Conservation (phyloP, 2,888 invertebrate genomes). For the Synergus laeviventris region DNA sequence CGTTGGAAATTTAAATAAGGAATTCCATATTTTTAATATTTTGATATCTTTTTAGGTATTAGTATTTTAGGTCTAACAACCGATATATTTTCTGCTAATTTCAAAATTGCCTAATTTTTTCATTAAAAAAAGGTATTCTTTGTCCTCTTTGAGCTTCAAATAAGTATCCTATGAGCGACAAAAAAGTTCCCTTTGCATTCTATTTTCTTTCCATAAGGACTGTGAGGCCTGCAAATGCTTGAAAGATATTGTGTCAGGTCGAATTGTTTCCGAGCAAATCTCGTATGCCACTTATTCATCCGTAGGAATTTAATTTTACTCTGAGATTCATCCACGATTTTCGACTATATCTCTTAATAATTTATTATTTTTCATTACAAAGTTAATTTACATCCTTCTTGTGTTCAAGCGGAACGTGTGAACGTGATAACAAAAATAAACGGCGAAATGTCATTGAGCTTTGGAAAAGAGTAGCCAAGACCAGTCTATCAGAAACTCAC, state of each 20-base stretch:
- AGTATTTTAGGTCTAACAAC: too few relatives aligned
- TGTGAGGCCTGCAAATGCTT: too few relatives aligned
- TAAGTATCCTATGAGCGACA: too few relatives aligned
- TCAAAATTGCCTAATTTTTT: too few relatives aligned
- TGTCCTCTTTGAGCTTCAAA: too few relatives aligned
- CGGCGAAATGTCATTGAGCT: constrained; percentile 15
- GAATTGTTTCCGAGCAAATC: neutral
- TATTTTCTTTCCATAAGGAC: too few relatives aligned
- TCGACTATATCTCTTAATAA: neutral
- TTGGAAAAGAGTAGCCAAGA: neutral
- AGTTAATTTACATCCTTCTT: neutral
- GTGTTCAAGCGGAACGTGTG: neutral
- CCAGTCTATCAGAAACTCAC: constrained; percentile 42
- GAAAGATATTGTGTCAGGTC: neutral
- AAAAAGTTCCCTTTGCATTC: too few relatives aligned
- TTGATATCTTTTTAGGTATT: too few relatives aligned
- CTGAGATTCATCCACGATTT: neutral
- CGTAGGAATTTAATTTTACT: neutral
- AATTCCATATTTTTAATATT: too few relatives aligned
- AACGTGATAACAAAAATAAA: constrained; percentile 7
- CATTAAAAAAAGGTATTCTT: too few relatives aligned
- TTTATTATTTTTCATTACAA: neutral
- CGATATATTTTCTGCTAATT: too few relatives aligned
- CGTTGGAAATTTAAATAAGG: too few relatives aligned
- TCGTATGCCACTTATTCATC: neutral